Evolutionary conservation across 2,888 invertebrate species (phyloP).

Genomic region (Neocrepidodera transversa): DNA sequence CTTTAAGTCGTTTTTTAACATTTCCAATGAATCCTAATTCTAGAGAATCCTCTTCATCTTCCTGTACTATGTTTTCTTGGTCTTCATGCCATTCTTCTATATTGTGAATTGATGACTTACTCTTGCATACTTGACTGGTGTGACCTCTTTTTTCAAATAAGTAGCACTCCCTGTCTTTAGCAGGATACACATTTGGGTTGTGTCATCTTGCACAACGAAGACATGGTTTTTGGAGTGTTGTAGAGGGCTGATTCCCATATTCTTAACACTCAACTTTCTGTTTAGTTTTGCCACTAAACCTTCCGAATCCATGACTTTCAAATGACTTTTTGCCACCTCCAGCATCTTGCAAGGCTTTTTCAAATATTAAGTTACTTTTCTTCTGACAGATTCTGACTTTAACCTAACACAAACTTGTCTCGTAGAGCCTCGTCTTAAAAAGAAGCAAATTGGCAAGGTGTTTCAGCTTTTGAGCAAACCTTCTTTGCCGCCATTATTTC

Average conservation of each 20-base stretch:
- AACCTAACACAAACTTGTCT: conserved; percentile 28
- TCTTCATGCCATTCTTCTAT: too few species aligned
- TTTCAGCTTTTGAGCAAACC: too few species aligned
- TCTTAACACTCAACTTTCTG: too few species aligned
- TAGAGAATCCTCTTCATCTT: too few species aligned
- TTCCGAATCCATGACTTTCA: conserved; percentile 11
- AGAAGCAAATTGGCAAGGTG: too few species aligned
- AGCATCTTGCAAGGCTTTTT: conserved; percentile 14
- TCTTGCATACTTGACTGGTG: conserved; percentile 20
- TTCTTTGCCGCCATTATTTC: too few species aligned
- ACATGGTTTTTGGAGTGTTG: too few species aligned
- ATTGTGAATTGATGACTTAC: too few species aligned
- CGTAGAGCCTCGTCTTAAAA: conserved; percentile 35
- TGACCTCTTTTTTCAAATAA: conserved; percentile 22
- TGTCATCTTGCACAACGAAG: conserved; percentile 19
- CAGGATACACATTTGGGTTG: conserved; percentile 24
- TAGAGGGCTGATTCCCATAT: too few species aligned
- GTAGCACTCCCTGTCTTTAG: conserved; percentile 27
- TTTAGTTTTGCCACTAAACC: too few species aligned
- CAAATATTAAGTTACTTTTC: conserved; percentile 25
- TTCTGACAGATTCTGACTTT: conserved; percentile 27
- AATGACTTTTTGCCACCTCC: conserved; percentile 27
- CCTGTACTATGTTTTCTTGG: neutral
- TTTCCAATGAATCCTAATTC: too few species aligned
- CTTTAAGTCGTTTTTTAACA: neutral